These are phyloP conservation scores for Falcunculus frontatus DNA, from an alignment of 2,113 vertebrate species.

Conservation along the genomic window DNA sequence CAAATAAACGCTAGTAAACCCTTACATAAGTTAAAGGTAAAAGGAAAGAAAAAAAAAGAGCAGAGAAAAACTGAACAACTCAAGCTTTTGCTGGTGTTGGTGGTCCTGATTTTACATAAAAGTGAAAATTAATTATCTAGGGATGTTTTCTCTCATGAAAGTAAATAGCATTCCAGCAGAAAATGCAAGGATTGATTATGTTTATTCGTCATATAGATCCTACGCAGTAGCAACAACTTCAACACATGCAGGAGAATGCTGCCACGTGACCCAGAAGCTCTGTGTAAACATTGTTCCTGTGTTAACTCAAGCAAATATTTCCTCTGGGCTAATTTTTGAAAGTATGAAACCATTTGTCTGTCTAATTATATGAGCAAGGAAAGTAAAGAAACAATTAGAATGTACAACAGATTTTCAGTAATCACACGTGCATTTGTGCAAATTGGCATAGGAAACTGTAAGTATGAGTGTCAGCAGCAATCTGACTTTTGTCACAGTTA, in stretches of 20 bases:
- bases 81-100: not conserved
- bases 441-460: not conserved
- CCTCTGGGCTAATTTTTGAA: not conserved
- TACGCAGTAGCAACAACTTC: not conserved
- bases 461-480: not conserved
- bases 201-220: not conserved
- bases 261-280: not conserved
- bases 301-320: not conserved
- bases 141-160: not conserved
- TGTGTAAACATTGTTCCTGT: not conserved
- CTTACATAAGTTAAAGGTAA: not conserved
- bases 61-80: not conserved
- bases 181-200: not conserved
- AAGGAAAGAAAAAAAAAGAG: not conserved
- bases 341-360: not conserved
- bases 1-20: not conserved
- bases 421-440: rapidly evolving
- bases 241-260: not conserved
- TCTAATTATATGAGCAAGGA: not conserved
- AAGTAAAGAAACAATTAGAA: not conserved
- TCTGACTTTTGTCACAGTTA: not conserved
- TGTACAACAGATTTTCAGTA: not conserved
- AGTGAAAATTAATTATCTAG: not conserved
- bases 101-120: not conserved
- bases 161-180: not conserved